A percentile compares a stretch with the other conserved stretches of the same genome.
These are phyloP conservation scores for Apoda limacodes DNA, from an alignment of 2,888 invertebrate genomes.

Conservation along the genomic window DNA sequence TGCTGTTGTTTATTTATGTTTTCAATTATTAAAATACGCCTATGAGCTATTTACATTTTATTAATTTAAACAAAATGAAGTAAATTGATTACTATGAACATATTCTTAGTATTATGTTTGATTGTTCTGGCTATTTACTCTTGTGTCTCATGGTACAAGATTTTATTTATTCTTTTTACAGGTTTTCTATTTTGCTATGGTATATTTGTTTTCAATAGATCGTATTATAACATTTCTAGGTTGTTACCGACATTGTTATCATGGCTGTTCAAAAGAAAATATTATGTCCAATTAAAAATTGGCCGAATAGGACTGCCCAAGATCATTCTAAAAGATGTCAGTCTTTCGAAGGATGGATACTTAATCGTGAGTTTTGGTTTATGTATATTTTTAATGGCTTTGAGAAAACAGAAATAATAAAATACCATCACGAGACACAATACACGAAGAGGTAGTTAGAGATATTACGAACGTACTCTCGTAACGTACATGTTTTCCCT, in stretches of 20 bases:
- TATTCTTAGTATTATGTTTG: constrained; percentile 41
- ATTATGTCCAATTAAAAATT: constrained; percentile 82
- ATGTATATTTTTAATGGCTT: too few relatives aligned
- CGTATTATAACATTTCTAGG: constrained; percentile 65
- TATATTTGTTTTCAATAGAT: too few relatives aligned
- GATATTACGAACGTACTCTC: too few relatives aligned
- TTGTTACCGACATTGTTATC: constrained; percentile 80
- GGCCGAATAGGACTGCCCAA: constrained; percentile 86
- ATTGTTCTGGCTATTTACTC: constrained; percentile 64
- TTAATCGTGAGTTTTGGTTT: constrained; percentile 73
- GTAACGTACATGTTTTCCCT: too few relatives aligned
- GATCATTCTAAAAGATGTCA: constrained; percentile 82
- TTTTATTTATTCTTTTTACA: not conserved
- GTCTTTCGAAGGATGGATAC: constrained; percentile 83
- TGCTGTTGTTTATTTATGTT: too few relatives aligned
- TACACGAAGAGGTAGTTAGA: too few relatives aligned
- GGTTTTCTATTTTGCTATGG: constrained; percentile 19
- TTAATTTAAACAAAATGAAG: constrained; percentile 18
- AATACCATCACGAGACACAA: too few relatives aligned
- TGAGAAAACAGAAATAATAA: too few relatives aligned
- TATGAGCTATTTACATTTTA: constrained; percentile 7
- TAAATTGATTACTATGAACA: constrained; percentile 41
- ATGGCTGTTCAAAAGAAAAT: constrained; percentile 84
- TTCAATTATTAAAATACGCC: too few relatives aligned
- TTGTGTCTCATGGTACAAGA: constrained; percentile 71